These are phyloP conservation scores for Porphyrio hochstetteri DNA, from an alignment of 2,113 vertebrate genomes.

Conservation along the genomic window DNA sequence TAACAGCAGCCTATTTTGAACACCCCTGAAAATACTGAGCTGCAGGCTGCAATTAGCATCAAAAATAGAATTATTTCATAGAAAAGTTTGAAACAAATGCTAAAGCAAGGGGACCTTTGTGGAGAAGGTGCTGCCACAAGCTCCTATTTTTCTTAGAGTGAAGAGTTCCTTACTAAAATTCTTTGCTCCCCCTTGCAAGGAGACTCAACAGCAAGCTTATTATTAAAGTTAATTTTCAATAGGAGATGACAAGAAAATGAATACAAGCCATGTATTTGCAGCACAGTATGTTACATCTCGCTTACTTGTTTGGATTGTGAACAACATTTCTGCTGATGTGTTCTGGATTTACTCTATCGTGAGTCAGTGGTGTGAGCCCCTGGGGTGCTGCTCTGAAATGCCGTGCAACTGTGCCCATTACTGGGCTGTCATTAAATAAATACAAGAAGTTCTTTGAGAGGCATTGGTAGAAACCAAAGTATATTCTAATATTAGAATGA, in stretches of 20 bases:
- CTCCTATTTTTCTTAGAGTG: neutral
- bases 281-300: neutral
- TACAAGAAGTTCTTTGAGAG: neutral
- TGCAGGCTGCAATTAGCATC: neutral
- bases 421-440: neutral
- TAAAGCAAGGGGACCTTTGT: neutral
- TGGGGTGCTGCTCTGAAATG: neutral
- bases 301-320: neutral
- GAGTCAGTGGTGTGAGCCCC: neutral
- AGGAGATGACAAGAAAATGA: neutral
- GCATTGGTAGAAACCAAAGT: neutral
- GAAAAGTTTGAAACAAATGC: neutral
- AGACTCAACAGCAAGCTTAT: neutral
- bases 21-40: neutral
- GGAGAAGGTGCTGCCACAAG: neutral
- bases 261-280: neutral
- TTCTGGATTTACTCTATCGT: neutral
- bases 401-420: neutral
- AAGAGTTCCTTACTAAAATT: neutral
- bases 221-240: neutral
- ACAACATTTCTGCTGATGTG: fast-evolving
- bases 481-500: neutral
- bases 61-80: neutral
- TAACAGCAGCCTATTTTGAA: neutral
- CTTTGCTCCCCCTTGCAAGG: neutral